phyloP scores from a whole-genome alignment of 2,888 invertebrate genomes.

The Cryptocephalus moraei region DNA sequence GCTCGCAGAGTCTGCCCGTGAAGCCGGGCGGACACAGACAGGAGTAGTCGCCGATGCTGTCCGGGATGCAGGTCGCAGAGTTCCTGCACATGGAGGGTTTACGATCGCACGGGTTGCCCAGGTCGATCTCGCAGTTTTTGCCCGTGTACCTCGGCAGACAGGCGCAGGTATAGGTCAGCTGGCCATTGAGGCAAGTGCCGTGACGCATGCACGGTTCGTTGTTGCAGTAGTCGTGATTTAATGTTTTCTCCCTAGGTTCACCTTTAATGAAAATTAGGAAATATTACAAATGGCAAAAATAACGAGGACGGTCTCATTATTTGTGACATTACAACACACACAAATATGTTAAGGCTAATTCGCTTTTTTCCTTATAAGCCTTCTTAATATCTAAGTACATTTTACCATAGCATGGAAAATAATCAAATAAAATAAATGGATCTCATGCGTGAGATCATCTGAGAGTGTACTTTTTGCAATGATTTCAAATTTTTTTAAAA shows the following conservation, averaged over 20 bases:
- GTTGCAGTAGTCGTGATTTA: slow-evolving; percentile 47
- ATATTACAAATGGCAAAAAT: background rate
- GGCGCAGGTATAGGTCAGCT: slow-evolving; percentile 72
- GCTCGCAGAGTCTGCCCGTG: slow-evolving; percentile 62
- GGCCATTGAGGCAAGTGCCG: slow-evolving; percentile 66
- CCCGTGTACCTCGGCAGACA: slow-evolving; percentile 78
- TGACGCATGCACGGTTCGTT: slow-evolving; percentile 76
- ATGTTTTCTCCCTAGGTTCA: slow-evolving; percentile 42
- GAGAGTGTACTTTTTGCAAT: too few relatives aligned
- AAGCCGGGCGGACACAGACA: slow-evolving; percentile 62
- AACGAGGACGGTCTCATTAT: too few relatives aligned
- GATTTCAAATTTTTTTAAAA: too few relatives aligned
- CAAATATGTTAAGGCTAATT: too few relatives aligned
- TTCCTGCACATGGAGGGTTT: slow-evolving; percentile 59
- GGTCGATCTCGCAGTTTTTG: slow-evolving; percentile 77
- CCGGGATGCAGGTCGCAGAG: slow-evolving; percentile 61
- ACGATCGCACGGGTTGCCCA: slow-evolving; percentile 58
- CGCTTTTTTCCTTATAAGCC: too few relatives aligned
- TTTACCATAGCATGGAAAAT: too few relatives aligned
- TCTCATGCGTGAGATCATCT: too few relatives aligned
- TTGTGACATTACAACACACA: too few relatives aligned
- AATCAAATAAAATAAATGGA: too few relatives aligned
- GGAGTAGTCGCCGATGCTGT: slow-evolving; percentile 55
- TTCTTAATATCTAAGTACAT: too few relatives aligned
- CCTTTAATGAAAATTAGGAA: slow-evolving; percentile 29